Evolutionary conservation across 2,797 vertebrate genomes (phyloP).

Genomic region (Coregonus sp.): DNA sequence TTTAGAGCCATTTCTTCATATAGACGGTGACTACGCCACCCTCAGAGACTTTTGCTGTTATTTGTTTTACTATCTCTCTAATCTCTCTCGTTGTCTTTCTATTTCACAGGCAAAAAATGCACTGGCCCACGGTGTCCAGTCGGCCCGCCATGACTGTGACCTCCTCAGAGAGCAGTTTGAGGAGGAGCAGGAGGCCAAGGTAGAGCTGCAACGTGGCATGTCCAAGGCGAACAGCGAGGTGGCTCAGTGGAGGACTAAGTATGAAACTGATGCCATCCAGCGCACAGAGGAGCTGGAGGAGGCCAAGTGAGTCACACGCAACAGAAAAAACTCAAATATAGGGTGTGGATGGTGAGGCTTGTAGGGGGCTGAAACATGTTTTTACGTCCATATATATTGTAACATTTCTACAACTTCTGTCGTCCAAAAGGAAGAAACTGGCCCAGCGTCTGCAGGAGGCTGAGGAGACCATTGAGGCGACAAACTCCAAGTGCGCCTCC

Average conservation of each 20-base stretch:
- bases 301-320: conserved; percentile 59
- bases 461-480: conserved; percentile 71
- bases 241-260: too few relatives aligned
- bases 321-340: conserved; percentile 27
- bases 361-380: too few relatives aligned
- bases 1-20: background rate
- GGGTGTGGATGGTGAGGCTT: background rate
- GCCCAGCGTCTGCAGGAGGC: conserved; percentile 79
- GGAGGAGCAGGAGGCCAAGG: too few relatives aligned
- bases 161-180: too few relatives aligned
- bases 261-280: too few relatives aligned
- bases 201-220: too few relatives aligned
- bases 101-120: conserved; percentile 77
- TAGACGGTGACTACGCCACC: background rate
- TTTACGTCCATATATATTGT: background rate
- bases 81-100: background rate
- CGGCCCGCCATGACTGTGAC: conserved; percentile 74
- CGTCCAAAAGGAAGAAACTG: conserved; percentile 64
- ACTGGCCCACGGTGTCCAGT: conserved; percentile 79
- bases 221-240: too few relatives aligned
- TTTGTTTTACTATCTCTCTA: background rate
- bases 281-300: too few relatives aligned
- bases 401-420: background rate
- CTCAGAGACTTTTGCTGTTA: background rate
- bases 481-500: conserved; percentile 74